These are phyloP conservation scores for Babyrousa celebensis DNA, from an alignment of 2,797 vertebrate species.

Conservation along the genomic window DNA sequence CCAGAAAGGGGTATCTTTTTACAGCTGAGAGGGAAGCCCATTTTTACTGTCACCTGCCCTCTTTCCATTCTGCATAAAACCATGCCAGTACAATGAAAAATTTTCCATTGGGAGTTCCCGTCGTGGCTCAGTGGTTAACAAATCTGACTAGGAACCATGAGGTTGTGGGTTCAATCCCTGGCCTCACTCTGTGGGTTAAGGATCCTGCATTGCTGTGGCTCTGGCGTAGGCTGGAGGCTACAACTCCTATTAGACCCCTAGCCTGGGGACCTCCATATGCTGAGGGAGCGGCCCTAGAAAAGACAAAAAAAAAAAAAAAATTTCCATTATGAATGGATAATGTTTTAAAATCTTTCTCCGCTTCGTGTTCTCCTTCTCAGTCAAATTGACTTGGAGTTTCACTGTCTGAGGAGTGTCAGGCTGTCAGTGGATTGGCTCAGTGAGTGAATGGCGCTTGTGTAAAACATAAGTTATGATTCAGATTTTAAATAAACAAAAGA, in stretches of 20 bases:
- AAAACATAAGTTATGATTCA: constrained; percentile 21
- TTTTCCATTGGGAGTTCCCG: no score
- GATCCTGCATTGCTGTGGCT: no score
- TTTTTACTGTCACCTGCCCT: not conserved
- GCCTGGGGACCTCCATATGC: no score
- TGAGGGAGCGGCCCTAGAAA: no score
- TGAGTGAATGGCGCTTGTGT: not conserved
- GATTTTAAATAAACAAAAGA: not conserved
- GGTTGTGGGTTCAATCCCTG: no score
- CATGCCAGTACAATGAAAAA: not conserved
- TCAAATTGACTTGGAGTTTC: constrained; percentile 27
- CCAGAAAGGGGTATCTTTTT: not conserved
- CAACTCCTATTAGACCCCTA: no score
- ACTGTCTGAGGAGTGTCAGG: not conserved
- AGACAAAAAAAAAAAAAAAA: no score
- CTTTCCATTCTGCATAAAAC: constrained; percentile 25
- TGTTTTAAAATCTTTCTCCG: not conserved
- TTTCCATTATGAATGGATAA: not conserved
- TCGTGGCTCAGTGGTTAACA: no score
- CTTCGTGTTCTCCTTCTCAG: not conserved
- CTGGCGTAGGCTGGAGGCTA: no score
- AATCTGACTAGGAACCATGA: no score
- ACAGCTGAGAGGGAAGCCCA: not conserved
- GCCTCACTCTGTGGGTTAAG: no score
- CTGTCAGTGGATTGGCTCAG: not conserved